Percentiles rank a stretch among this genome's conserved stretches.
These are phyloP conservation scores for Meloidogyne hapla DNA, from an alignment of 1,140 invertebrate genomes.

Conservation along the genomic window DNA sequence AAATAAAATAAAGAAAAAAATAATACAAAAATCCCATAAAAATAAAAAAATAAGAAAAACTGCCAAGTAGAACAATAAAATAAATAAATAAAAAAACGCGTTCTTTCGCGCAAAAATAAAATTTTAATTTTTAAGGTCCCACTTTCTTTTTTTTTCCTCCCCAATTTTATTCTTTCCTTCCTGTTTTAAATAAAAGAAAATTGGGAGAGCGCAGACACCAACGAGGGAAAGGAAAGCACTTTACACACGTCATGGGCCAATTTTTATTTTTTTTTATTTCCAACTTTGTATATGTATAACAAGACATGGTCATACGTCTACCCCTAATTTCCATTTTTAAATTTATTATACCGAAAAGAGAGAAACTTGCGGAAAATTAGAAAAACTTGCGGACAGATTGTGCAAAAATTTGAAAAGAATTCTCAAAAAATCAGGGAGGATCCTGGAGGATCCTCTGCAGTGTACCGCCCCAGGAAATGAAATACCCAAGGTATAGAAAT, in stretches of 20 bases:
- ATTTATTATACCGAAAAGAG: neutral
- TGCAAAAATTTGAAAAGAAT: too few species aligned
- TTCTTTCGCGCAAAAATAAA: neutral
- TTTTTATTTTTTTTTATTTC: neutral
- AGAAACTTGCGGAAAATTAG: neutral
- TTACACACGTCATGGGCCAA: neutral
- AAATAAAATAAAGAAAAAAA: too few species aligned
- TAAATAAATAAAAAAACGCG: neutral
- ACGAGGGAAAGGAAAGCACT: neutral
- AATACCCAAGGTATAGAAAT: too few species aligned
- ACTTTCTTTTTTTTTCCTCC: neutral
- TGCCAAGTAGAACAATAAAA: neutral
- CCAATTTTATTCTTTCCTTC: neutral
- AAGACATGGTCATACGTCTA: neutral
- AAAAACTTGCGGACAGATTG: neutral
- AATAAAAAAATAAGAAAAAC: too few species aligned
- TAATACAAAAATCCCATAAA: too few species aligned
- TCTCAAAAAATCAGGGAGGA: too few species aligned
- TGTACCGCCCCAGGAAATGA: too few species aligned
- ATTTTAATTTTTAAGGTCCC: neutral
- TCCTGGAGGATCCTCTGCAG: too few species aligned
- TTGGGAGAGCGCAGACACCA: neutral
- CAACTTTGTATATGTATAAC: neutral
- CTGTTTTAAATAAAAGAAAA: neutral
- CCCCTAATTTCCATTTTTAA: neutral